These are phyloP conservation scores for Melanchra persicariae DNA, from an alignment of 2,888 invertebrate genomes.

Conservation along the genomic window DNA sequence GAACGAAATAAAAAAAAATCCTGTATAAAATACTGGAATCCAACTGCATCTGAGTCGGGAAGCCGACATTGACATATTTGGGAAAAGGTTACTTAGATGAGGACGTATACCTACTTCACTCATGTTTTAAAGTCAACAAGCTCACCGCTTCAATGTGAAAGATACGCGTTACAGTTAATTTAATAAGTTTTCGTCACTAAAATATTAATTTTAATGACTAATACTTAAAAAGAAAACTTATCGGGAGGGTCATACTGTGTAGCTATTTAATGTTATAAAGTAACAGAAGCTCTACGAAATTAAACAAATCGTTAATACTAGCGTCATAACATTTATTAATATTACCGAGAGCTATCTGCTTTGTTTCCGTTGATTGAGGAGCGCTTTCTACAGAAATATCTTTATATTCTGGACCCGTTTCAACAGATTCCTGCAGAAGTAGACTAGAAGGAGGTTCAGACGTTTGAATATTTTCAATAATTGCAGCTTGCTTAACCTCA, in stretches of 20 bases:
- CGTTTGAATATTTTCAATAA: background rate
- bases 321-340: conserved; percentile 34
- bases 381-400: background rate
- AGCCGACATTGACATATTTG: background rate
- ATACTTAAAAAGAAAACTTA: background rate
- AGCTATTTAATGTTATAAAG: conserved; percentile 17
- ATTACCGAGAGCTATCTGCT: conserved; percentile 42
- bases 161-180: background rate
- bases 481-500: background rate
- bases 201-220: background rate
- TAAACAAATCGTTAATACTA: conserved; percentile 20
- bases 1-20: too few relatives aligned
- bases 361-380: conserved; percentile 1
- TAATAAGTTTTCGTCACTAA: too few relatives aligned
- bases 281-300: conserved; percentile 35
- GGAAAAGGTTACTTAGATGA: background rate
- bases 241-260: conserved; percentile 31
- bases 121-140: background rate
- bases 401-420: background rate
- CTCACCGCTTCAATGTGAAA: background rate
- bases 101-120: background rate
- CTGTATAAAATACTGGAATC: background rate
- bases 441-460: background rate
- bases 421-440: background rate
- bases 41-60: background rate